A percentile compares a stretch with the other conserved stretches of the same genome.
These are phyloP conservation scores for Dryadula phaetusa DNA, from an alignment of 2,888 invertebrate species.

Conservation along the genomic window DNA sequence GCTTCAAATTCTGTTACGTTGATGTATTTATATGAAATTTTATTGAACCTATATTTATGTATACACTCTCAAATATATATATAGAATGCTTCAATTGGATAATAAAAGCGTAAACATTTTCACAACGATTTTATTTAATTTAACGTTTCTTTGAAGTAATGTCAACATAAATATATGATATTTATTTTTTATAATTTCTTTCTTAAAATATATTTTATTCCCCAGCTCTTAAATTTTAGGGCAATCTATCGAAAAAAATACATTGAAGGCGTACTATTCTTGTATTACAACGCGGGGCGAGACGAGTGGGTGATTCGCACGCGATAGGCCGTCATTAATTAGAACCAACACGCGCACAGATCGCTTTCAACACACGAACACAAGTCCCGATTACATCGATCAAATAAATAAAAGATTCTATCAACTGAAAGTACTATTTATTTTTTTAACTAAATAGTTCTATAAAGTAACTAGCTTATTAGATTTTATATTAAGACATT, in stretches of 20 bases:
- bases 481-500: too few species aligned
- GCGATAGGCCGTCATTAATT: slow-evolving; percentile 76
- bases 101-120: too few species aligned
- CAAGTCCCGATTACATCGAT: slow-evolving; percentile 53
- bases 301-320: slow-evolving; percentile 77
- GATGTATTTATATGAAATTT: background rate
- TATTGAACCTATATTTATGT: too few species aligned
- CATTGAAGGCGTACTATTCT: slow-evolving; percentile 8
- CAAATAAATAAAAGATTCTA: slow-evolving; percentile 43
- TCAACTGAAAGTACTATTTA: slow-evolving; percentile 32
- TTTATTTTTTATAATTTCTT: background rate
- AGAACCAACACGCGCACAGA: slow-evolving; percentile 73
- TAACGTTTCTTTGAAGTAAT: too few species aligned
- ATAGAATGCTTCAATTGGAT: too few species aligned
- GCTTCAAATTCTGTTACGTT: too few species aligned
- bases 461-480: slow-evolving; percentile 1
- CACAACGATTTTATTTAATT: too few species aligned
- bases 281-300: slow-evolving; percentile 44
- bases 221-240: background rate
- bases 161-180: too few species aligned
- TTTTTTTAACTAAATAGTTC: background rate
- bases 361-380: slow-evolving; percentile 77
- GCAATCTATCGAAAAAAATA: background rate
- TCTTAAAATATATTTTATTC: background rate
- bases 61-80: too few species aligned